Base-by-base conservation (phyloP, 2,888 invertebrate genomes). In the Sceliomorpha sp. region DNA sequence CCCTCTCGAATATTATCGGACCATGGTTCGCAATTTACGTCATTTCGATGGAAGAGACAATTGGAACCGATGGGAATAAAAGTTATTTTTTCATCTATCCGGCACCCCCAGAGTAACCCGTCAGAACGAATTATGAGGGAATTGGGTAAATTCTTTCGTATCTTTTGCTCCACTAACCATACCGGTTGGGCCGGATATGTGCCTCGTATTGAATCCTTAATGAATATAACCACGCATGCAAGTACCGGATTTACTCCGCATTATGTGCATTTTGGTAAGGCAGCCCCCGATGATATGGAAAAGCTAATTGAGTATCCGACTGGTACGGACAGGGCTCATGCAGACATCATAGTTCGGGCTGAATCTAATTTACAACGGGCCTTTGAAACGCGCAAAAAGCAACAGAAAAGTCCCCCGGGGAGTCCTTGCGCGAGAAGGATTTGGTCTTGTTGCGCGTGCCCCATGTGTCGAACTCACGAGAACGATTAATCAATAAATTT, bases 391-490 rank as follows among this genome's bases (percentile, higher is more conserved):
- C n/a, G n/a, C n/a, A n/a, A n/a, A n/a, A n/a, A n/a, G n/a, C n/a
- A n/a, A n/a, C n/a, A n/a, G n/a, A n/a, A n/a, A n/a, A n/a, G n/a
- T n/a, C n/a, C n/a, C n/a, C n/a, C n/a, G n/a, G n/a, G n/a, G 24
- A 24, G 7, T 24, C 24, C 3, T 24, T 24, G 3, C 24, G 24
- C 24, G 24, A 24, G 8, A 29, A 36, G 4, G 47, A 58, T 31
- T 8, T 47, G 1, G 47, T 58, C 0, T n/a, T 56, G 9, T n/a
- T 56, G 6, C n/a, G 47, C 1, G 58, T 58, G 7, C 37, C 39
- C 4, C 58, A 58, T 15, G 12, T 56, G 0, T 56, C 45, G 0
- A 36, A 45, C 36, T 44, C 56, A 8, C 3, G 8, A 8, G 14
- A 56, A n/a, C 20, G 37, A 6, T 5, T 24, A 14, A 55, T 31